Conservation (phyloP, 1,140 invertebrate species). For the Manduca sexta region DNA sequence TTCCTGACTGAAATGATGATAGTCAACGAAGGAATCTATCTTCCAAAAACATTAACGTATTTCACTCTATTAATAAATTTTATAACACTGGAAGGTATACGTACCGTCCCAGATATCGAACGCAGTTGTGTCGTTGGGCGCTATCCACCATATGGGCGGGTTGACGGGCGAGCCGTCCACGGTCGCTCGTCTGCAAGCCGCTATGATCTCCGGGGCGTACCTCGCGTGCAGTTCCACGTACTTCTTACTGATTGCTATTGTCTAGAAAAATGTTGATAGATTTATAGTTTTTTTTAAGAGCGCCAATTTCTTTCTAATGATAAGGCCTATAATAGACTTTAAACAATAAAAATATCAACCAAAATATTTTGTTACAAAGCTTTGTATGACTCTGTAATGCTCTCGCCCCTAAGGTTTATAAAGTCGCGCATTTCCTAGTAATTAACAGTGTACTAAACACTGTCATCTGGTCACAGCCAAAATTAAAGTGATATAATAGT, state of each 20-base stretch:
- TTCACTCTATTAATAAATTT: not conserved
- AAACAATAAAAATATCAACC: too few species aligned
- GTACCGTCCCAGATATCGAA: slow-evolving; percentile 79
- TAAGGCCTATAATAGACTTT: too few species aligned
- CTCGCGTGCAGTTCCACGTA: slow-evolving; percentile 79
- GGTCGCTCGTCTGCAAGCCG: slow-evolving; percentile 75
- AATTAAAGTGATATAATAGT: too few species aligned
- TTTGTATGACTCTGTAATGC: too few species aligned
- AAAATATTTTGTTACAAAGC: too few species aligned
- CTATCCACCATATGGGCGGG: slow-evolving; percentile 91
- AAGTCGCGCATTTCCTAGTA: too few species aligned
- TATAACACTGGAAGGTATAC: slow-evolving; percentile 5
- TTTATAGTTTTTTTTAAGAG: too few species aligned
- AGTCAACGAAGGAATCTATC: not conserved
- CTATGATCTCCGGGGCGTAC: slow-evolving; percentile 78
- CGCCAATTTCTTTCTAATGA: too few species aligned
- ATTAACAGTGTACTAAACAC: too few species aligned
- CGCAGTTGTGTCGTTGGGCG: slow-evolving; percentile 78
- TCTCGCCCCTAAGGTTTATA: too few species aligned
- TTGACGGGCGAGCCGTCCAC: slow-evolving; percentile 82
- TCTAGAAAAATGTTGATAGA: slow-evolving; percentile 69
- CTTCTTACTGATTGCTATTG: slow-evolving; percentile 77
- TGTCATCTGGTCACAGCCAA: too few species aligned
- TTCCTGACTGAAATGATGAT: not conserved
- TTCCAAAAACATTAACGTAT: not conserved